These are phyloP conservation scores for Thunnus albacares DNA, from an alignment of 2,797 vertebrate species.

Conservation along the genomic window DNA sequence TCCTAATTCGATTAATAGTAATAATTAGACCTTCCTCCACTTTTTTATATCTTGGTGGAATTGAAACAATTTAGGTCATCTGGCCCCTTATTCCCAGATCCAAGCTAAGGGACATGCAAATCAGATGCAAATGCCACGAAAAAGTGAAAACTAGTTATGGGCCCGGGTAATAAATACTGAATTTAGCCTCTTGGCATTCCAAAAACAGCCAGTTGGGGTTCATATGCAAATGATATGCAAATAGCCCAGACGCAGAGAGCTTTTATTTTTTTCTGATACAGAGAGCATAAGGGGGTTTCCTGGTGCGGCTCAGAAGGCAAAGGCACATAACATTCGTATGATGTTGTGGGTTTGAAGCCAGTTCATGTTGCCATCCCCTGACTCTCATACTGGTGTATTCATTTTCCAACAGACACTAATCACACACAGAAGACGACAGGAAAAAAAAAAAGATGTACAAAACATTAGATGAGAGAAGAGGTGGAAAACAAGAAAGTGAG, in stretches of 20 bases:
- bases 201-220: conserved; percentile 85
- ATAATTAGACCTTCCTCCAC: conserved; percentile 78
- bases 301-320: conserved; percentile 58
- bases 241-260: conserved; percentile 70
- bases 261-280: conserved; percentile 69
- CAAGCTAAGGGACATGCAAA: conserved; percentile 84
- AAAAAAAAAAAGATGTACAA: conserved; percentile 19
- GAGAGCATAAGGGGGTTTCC: conserved; percentile 48
- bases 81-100: conserved; percentile 82
- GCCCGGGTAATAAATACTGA: conserved; percentile 85
- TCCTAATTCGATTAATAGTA: conserved; percentile 85
- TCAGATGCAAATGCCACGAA: conserved; percentile 84
- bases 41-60: conserved; percentile 77
- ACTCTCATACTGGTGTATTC: conserved; percentile 41
- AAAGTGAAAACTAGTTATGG: conserved; percentile 84
- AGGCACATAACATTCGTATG: conserved; percentile 50
- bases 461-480: conserved; percentile 33
- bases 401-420: conserved; percentile 24
- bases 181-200: conserved; percentile 88
- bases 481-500: conserved; percentile 31
- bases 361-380: conserved; percentile 45
- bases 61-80: conserved; percentile 87
- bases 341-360: conserved; percentile 62
- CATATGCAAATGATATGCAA: conserved; percentile 88
- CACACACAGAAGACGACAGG: conserved; percentile 27